Percentiles rank a stretch among this genome's conserved stretches.
These are phyloP conservation scores for Colossoma macropomum DNA, from an alignment of 2,113 vertebrate species.

Conservation along the genomic window DNA sequence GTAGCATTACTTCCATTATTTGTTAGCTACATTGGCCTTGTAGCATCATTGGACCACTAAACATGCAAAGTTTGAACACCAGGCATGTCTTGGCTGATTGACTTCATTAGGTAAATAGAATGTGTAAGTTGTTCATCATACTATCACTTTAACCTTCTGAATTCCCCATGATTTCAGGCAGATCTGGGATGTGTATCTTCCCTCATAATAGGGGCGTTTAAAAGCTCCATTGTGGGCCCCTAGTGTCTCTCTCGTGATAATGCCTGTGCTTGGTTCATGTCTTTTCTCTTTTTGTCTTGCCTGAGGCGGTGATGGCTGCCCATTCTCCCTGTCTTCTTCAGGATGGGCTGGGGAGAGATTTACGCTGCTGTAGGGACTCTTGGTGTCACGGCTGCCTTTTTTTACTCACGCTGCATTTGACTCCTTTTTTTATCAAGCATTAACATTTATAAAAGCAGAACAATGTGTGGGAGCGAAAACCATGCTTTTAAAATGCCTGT, in stretches of 20 bases:
- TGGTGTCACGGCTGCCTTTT: background rate
- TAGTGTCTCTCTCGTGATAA: background rate
- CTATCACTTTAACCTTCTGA: background rate
- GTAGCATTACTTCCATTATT: too few species aligned
- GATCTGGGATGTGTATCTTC: slow-evolving; percentile 1
- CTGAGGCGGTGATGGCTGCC: background rate
- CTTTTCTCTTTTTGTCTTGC: background rate
- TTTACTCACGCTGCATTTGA: background rate
- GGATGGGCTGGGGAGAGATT: slow-evolving; percentile 18
- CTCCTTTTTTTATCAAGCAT: background rate
- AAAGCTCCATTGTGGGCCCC: slow-evolving; percentile 11
- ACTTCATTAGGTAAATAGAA: background rate
- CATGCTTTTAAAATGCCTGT: background rate
- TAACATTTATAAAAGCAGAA: slow-evolving; percentile 20
- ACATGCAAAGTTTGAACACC: background rate
- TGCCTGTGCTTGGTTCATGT: background rate
- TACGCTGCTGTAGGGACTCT: background rate
- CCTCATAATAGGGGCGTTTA: slow-evolving; percentile 2
- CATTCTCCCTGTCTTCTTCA: slow-evolving; percentile 14
- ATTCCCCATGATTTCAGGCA: slow-evolving; percentile 12
- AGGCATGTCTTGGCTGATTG: background rate
- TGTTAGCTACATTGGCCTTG: too few species aligned
- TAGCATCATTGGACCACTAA: too few species aligned
- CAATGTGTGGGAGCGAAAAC: background rate
- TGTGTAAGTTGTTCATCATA: background rate